These are phyloP conservation scores for Dipodomys stephensi DNA, from an alignment of 2,113 vertebrate species.

Conservation along the genomic window DNA sequence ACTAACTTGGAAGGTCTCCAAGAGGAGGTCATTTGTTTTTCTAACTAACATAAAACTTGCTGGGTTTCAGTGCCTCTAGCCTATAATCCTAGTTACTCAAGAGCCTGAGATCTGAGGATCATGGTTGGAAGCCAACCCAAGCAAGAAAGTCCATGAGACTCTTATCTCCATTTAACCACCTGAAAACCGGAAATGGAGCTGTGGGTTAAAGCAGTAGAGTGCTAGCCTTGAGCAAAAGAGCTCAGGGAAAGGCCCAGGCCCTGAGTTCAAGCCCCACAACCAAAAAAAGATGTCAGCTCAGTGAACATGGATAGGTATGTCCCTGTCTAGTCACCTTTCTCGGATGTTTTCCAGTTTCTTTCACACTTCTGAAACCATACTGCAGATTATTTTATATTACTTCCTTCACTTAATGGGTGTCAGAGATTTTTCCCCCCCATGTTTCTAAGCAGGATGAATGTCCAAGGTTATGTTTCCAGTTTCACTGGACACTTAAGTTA, in stretches of 20 bases:
- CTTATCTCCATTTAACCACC: too few relatives aligned
- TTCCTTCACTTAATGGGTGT: background rate
- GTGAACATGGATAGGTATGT: background rate
- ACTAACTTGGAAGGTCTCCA: constrained; percentile 46
- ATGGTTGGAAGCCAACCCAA: too few relatives aligned
- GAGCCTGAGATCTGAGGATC: too few relatives aligned
- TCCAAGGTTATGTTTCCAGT: background rate
- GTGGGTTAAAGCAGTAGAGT: too few relatives aligned
- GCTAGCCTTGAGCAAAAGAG: background rate
- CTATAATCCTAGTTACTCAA: too few relatives aligned
- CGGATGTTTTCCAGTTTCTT: background rate
- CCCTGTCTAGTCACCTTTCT: background rate
- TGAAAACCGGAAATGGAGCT: too few relatives aligned
- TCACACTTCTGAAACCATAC: background rate
- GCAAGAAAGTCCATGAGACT: too few relatives aligned
- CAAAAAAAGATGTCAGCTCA: too few relatives aligned
- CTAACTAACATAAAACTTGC: background rate
- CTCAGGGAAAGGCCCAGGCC: background rate
- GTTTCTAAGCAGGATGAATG: background rate
- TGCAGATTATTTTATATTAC: background rate
- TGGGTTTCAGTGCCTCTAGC: too few relatives aligned
- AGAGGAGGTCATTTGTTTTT: constrained; percentile 33
- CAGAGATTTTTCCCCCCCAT: background rate
- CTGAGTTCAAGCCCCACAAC: background rate
- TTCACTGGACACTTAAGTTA: background rate